Percentiles rank a stretch among this genome's conserved stretches.
Conservation (phyloP, 1,140 invertebrate genomes). For the Melanaphis sacchari region DNA sequence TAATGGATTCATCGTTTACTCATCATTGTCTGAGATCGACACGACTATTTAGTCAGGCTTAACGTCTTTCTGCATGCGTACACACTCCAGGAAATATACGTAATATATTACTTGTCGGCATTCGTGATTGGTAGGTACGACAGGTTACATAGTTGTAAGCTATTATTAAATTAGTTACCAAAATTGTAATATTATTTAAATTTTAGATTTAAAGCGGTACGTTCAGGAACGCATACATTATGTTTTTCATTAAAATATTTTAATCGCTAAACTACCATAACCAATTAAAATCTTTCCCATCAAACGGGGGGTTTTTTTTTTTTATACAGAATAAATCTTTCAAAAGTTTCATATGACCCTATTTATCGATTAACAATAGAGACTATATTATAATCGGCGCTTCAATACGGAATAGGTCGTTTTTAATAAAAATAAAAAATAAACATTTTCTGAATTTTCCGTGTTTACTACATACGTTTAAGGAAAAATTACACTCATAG, state of each 20-base stretch:
- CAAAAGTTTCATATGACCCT: not conserved
- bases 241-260: not conserved
- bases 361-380: not conserved
- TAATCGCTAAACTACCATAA: not conserved
- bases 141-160: not conserved
- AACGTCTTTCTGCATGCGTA: not conserved
- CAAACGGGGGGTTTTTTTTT: not conserved
- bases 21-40: conserved; percentile 9
- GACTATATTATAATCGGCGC: not conserved
- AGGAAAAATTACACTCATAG: not conserved
- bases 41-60: not conserved
- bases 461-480: not conserved
- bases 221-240: not conserved
- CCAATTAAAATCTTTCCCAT: not conserved
- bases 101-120: too few relatives aligned
- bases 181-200: not conserved
- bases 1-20: conserved; percentile 35
- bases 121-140: not conserved
- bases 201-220: not conserved
- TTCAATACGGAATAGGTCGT: not conserved
- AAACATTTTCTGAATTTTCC: not conserved
- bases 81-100: too few relatives aligned
- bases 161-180: not conserved
- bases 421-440: not conserved
- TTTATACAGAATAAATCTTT: not conserved